Evolutionary conservation across 2,113 vertebrate species (phyloP).

Genomic region (Nothobranchius kuhntae): DNA sequence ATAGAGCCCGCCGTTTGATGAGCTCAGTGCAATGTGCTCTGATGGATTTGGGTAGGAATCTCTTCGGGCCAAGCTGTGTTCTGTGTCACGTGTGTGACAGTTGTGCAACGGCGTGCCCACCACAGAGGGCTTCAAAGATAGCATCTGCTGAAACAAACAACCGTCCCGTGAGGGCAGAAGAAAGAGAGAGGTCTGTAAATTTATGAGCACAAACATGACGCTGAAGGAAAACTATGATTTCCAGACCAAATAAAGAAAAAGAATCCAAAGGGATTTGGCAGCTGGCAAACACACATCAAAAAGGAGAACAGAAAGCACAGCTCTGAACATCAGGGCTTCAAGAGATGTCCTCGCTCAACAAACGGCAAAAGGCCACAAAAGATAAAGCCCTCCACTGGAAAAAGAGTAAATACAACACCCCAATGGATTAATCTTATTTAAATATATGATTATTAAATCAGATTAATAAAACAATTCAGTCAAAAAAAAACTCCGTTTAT

Average conservation of each 20-base stretch:
- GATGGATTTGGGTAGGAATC: constrained; percentile 65
- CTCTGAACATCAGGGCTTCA: constrained; percentile 27
- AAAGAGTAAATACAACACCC: too few relatives aligned
- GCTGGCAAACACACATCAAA: constrained; percentile 49
- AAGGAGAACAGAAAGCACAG: constrained; percentile 17
- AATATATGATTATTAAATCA: too few relatives aligned
- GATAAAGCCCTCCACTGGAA: constrained; percentile 1
- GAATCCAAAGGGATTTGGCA: constrained; percentile 48
- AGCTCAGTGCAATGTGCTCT: constrained; percentile 60
- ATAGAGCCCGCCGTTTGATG: constrained; percentile 54
- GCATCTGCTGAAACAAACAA: constrained; percentile 75
- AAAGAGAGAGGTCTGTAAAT: constrained; percentile 30
- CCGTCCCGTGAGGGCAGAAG: constrained; percentile 43
- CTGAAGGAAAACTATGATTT: constrained; percentile 31
- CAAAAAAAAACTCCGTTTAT: too few relatives aligned
- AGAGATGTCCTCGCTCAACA: constrained; percentile 26
- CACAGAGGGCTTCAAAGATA: constrained; percentile 70
- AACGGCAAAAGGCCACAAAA: not conserved
- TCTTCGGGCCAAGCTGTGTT: constrained; percentile 51
- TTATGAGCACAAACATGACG: constrained; percentile 55
- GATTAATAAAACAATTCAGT: too few relatives aligned
- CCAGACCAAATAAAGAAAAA: constrained; percentile 60
- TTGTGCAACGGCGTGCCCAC: constrained; percentile 61
- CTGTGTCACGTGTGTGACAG: constrained; percentile 59
- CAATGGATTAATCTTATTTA: too few relatives aligned